Evolutionary conservation across 2,113 vertebrate species (phyloP).

Genomic region (Puffinus mauretanicus): DNA sequence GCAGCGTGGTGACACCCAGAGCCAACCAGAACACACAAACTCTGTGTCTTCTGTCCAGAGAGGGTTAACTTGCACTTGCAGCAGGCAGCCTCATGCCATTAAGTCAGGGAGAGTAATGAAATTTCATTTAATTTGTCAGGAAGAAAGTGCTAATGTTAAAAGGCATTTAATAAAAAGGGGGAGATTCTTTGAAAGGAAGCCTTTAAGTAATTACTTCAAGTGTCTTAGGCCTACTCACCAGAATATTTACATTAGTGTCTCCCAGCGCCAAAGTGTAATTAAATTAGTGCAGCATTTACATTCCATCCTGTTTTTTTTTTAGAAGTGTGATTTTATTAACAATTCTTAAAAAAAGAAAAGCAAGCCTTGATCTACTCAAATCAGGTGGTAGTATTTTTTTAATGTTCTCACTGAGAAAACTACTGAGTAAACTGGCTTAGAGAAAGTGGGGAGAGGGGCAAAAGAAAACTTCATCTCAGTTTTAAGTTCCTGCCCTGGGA

Average conservation of each 20-base stretch:
- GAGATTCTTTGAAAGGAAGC: conserved; percentile 91
- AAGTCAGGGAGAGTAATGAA: conserved; percentile 96
- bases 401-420: conserved; percentile 47
- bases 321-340: conserved; percentile 78
- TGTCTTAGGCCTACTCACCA: conserved; percentile 88
- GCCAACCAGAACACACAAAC: not conserved
- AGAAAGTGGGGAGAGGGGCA: not conserved
- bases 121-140: conserved; percentile 99
- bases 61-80: conserved; percentile 81
- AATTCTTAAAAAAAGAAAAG: conserved; percentile 53
- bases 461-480: not conserved
- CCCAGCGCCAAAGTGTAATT: conserved; percentile 90
- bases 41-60: conserved; percentile 59
- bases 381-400: conserved; percentile 60
- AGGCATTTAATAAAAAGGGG: conserved; percentile 95
- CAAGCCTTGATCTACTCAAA: conserved; percentile 65
- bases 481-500: not conserved
- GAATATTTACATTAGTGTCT: conserved; percentile 99
- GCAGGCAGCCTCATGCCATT: conserved; percentile 92
- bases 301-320: conserved; percentile 56
- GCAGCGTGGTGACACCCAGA: not conserved
- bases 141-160: conserved; percentile 99
- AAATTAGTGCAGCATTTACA: conserved; percentile 89
- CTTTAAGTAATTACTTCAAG: conserved; percentile 97
- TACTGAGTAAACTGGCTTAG: not conserved